Evolutionary conservation across 2,888 invertebrate species (phyloP).

Genomic region (Junonia oenone): DNA sequence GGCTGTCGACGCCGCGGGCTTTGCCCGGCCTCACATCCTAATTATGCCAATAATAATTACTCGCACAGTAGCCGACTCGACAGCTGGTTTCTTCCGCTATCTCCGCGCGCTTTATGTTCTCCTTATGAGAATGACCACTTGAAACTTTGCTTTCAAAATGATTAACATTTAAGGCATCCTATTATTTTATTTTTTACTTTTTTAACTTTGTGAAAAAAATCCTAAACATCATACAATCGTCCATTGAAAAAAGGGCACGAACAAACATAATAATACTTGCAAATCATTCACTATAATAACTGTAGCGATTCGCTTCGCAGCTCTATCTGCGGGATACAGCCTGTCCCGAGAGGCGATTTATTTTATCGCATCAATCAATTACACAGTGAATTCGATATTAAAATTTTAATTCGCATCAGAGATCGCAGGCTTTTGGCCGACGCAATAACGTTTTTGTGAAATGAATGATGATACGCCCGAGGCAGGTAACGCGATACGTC

Average conservation of each 20-base stretch:
- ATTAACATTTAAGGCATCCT: too few species aligned
- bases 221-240: not conserved
- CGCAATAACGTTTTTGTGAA: conserved; percentile 60
- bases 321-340: conserved; percentile 41
- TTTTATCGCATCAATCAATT: conserved; percentile 69
- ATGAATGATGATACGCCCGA: conserved; percentile 59
- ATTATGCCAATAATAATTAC: conserved; percentile 77
- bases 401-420: conserved; percentile 51
- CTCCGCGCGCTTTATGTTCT: conserved; percentile 43
- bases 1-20: conserved; percentile 63
- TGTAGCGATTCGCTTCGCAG: conserved; percentile 53
- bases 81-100: conserved; percentile 47
- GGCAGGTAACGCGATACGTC: conserved; percentile 60
- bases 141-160: not conserved
- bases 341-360: conserved; percentile 48
- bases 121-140: conserved; percentile 30
- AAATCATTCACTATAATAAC: conserved; percentile 44
- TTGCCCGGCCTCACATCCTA: conserved; percentile 68
- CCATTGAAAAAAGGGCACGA: conserved; percentile 19
- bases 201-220: too few species aligned
- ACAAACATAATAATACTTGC: conserved; percentile 38
- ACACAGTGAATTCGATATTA: conserved; percentile 53
- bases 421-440: conserved; percentile 44
- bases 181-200: not conserved
- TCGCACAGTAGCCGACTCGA: conserved; percentile 52